These are phyloP conservation scores for Jordanella pulchra DNA, from an alignment of 2,797 vertebrate species.

Conservation along the genomic window DNA sequence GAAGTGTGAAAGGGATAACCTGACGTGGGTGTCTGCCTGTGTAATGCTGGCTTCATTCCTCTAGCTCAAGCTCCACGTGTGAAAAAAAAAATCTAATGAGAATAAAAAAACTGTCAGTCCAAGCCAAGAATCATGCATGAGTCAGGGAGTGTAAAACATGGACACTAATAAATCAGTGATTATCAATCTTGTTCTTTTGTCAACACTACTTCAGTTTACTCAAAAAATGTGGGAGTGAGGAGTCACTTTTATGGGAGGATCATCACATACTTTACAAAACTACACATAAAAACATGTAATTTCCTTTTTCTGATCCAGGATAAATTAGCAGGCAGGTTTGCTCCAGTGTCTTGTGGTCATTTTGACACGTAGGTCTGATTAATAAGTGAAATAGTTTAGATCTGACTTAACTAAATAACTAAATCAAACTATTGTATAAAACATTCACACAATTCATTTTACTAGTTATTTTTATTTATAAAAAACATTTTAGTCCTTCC, in stretches of 20 bases:
- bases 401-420: not conserved
- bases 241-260: slow-evolving; percentile 41
- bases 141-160: slow-evolving; percentile 53
- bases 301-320: slow-evolving; percentile 2
- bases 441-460: not conserved
- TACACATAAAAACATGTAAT: slow-evolving; percentile 3
- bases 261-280: not conserved
- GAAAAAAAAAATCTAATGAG: slow-evolving; percentile 1
- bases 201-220: slow-evolving; percentile 20
- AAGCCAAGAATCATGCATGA: slow-evolving; percentile 54
- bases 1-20: slow-evolving; percentile 70
- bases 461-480: not conserved
- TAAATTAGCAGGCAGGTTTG: not conserved
- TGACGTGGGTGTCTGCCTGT: slow-evolving; percentile 62
- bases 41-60: slow-evolving; percentile 43
- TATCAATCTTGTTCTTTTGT: slow-evolving; percentile 34
- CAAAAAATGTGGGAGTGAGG: slow-evolving; percentile 40
- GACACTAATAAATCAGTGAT: slow-evolving; percentile 26
- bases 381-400: not conserved
- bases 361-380: not conserved
- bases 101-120: slow-evolving; percentile 23
- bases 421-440: not conserved
- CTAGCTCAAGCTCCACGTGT: slow-evolving; percentile 10
- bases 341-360: not conserved
- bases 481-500: not conserved